Percentiles rank a stretch among this genome's conserved stretches.
Conservation (phyloP, 2,113 vertebrate genomes). For the Rhynchomys soricoides region DNA sequence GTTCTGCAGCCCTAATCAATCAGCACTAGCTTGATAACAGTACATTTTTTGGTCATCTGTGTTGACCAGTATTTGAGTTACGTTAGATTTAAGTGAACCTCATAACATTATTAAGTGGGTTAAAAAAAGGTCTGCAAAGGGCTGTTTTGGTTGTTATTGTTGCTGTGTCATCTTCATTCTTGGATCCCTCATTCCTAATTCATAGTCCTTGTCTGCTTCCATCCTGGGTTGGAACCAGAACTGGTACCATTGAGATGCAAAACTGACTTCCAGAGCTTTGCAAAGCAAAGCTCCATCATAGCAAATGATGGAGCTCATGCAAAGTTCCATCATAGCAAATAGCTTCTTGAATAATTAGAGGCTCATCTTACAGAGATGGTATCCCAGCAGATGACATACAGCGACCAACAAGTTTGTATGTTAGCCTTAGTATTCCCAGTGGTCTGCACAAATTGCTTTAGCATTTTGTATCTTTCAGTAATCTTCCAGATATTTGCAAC, state of each 20-base stretch:
- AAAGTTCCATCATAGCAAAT: neutral
- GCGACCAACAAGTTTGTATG: neutral
- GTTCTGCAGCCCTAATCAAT: no score
- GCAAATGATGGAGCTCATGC: neutral
- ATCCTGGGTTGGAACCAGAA: neutral
- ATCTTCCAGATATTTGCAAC: neutral
- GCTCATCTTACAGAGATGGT: neutral
- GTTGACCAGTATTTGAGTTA: no score
- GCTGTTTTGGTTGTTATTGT: neutral
- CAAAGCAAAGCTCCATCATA: neutral
- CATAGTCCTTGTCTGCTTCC: neutral
- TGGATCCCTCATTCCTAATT: neutral
- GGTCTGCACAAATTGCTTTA: neutral
- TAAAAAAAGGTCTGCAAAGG: neutral
- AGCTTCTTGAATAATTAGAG: neutral
- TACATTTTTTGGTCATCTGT: no score
- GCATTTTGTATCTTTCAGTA: neutral
- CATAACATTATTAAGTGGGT: neutral
- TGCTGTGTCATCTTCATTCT: neutral
- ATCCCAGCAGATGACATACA: neutral
- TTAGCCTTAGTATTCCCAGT: neutral
- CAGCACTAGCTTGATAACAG: no score
- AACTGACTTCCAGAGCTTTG: neutral
- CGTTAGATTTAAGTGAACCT: no score
- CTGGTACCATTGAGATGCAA: neutral